A percentile compares a stretch with the other conserved stretches of the same genome.
Evolutionary conservation across 2,113 vertebrate genomes (phyloP).

Genomic region (Blennius ocellaris): DNA sequence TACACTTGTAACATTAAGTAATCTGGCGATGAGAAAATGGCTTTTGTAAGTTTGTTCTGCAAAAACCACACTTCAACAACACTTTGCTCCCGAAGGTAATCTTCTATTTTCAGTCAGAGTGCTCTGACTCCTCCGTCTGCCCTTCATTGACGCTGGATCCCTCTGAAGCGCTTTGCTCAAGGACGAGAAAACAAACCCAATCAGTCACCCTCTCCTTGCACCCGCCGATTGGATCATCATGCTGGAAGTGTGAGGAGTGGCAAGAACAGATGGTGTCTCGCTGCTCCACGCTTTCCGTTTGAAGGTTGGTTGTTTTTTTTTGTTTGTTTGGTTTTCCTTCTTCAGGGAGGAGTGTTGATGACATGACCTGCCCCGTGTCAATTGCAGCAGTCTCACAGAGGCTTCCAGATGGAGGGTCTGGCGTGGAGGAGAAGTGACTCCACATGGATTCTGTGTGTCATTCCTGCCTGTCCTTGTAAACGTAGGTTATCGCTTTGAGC

Average conservation of each 20-base stretch:
- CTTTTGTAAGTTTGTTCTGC: too few relatives aligned
- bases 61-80: too few relatives aligned
- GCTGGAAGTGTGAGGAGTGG: not conserved
- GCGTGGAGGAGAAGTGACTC: constrained; percentile 60
- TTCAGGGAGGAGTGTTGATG: constrained; percentile 46
- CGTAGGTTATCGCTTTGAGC: constrained; percentile 40
- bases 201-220: not conserved
- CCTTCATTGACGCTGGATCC: constrained; percentile 1
- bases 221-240: constrained; percentile 37
- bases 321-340: constrained; percentile 14
- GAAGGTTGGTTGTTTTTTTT: constrained; percentile 14
- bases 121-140: not conserved
- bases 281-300: constrained; percentile 43
- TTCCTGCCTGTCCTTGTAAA: constrained; percentile 25
- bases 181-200: constrained; percentile 38
- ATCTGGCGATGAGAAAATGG: too few relatives aligned
- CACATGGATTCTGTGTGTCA: constrained; percentile 62
- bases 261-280: constrained; percentile 52
- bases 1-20: too few relatives aligned
- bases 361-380: constrained; percentile 43
- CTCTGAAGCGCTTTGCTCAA: constrained; percentile 14
- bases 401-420: constrained; percentile 64
- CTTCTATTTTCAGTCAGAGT: too few relatives aligned
- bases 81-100: too few relatives aligned
- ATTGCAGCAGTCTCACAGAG: constrained; percentile 36